These are phyloP conservation scores for Metallyticus violacea DNA, from an alignment of 2,888 invertebrate species.

Conservation along the genomic window DNA sequence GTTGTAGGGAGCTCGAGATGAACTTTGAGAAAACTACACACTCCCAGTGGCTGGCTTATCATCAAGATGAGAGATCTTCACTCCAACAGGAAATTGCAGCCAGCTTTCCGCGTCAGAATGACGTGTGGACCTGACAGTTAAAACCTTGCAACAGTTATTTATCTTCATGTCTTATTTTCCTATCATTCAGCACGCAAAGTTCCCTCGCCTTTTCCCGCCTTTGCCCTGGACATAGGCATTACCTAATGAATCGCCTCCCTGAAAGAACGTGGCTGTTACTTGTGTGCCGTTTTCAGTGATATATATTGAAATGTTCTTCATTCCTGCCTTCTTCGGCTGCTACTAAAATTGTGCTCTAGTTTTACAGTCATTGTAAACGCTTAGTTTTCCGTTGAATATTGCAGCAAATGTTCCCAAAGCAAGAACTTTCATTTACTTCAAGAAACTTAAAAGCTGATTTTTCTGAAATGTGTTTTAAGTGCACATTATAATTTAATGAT, in stretches of 20 bases:
- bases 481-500: too few relatives aligned
- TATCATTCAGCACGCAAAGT: slow-evolving; percentile 25
- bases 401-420: too few relatives aligned
- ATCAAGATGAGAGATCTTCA: slow-evolving; percentile 2
- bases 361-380: too few relatives aligned
- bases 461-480: too few relatives aligned
- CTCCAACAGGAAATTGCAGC: slow-evolving; percentile 27
- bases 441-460: too few relatives aligned
- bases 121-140: slow-evolving; percentile 20
- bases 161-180: slow-evolving; percentile 28
- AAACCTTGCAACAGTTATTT: slow-evolving; percentile 24
- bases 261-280: background rate
- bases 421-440: too few relatives aligned
- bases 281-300: background rate
- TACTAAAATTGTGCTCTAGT: too few relatives aligned
- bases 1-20: background rate
- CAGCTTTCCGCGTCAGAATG: slow-evolving; percentile 17
- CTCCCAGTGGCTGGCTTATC: slow-evolving; percentile 5
- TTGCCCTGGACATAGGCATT: background rate
- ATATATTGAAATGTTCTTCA: background rate
- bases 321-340: background rate
- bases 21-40: background rate
- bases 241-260: background rate
- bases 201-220: background rate
- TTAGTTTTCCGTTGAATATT: too few relatives aligned